Base-by-base conservation (phyloP, 1,140 invertebrate species). In the Pseudomyrmex sp. region DNA sequence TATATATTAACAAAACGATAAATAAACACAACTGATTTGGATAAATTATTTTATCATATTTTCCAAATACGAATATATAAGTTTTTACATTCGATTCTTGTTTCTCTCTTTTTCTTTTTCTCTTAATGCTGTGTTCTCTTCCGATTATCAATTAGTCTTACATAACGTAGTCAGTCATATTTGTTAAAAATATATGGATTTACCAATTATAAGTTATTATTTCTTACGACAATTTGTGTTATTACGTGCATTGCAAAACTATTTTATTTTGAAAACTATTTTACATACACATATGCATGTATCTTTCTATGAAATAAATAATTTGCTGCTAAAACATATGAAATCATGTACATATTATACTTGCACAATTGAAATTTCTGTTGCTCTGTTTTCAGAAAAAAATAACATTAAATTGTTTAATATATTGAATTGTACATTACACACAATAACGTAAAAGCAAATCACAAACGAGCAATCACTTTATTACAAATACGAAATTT, bases 181-280 rank as follows among this genome's bases (percentile, higher is more conserved):
- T 76, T 12, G 18, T 23, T 68, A 23, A 77, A 66, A 54, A 1
- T 56, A 68, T 26, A 77, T 5, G 50, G 18, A 46, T 50, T 44
- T 48, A 48, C 12, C 12, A 62, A 62, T 62, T 35, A 62, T 15
- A 9, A 1, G n/a, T 65, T 35, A 26, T 68, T 69, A 69, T 68
- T 20, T 56, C 35, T 35, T 18, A 20, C 46, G 10, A 50, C 48
- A 50, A 35, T 35, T 3, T 35, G 35, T 0, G 35, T 35, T 35
- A 35, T 35, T 35, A 35, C 35, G 5, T 35, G 35, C 5, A 35
- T 35, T 35, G 35, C 35, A 35, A 35, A 7, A 7, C 0, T 35
- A 35, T 35, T 35, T 35, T 35, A 35, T 35, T 35, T 35, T 35
- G 5, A 35, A 35, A 35, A 35, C 35, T 35, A 35, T 35, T 35